Base-by-base conservation (phyloP, 2,113 vertebrate genomes). In the Macrotus californicus region DNA sequence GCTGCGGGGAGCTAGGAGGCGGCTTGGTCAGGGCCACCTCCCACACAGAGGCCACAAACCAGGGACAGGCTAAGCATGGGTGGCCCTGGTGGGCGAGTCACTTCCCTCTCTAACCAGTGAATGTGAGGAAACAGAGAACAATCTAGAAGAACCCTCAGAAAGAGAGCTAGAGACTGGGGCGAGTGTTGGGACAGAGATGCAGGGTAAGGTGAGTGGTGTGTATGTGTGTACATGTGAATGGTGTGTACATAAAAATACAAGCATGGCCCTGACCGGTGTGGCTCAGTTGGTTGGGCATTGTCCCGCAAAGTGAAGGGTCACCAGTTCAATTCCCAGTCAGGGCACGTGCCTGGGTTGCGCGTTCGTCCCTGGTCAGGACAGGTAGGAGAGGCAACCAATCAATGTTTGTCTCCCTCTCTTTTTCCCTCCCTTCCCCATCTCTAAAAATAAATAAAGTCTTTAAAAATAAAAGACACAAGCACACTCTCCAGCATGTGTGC, bases 1-100 rank as follows among this genome's bases (percentile, higher is more conserved):
- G 24, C 26, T 0, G 0, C 15, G 0, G 76, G 87, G 67, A 0
- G 1, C 70, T 2, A 10, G 15, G 61, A n/a, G 29, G 61, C 1
- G 7, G 50, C 61, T 48, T 7, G 48, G 16, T 16, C 61, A 56
- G 34, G n/a, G 54, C 72, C 16, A 16, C n/a, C 84, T n/a, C n/a
- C 43, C 14, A 9, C 22, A 14, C 36, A 22, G 48, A 94, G 61
- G 46, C 70, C 92, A 76, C 31, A 46, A 39, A 67, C 77, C 21
- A 3, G 0, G 46, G 31, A 50, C 12, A 39, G 6, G 14, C 50
- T 50, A 46, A 50, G 59, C 31, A 0, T 0, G 2, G 34, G 41
- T 61, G 81, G 87, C 87, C 0, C 1, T 5, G 5, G 31, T 7
- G 7, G 46, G 36, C 26, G 0, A 70, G 93, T 39, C 72, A 52